Evolutionary conservation across 2,888 invertebrate species (phyloP), one percentile per base, ranked within the genome.

Genomic region (Anthrax anthrax): DNA sequence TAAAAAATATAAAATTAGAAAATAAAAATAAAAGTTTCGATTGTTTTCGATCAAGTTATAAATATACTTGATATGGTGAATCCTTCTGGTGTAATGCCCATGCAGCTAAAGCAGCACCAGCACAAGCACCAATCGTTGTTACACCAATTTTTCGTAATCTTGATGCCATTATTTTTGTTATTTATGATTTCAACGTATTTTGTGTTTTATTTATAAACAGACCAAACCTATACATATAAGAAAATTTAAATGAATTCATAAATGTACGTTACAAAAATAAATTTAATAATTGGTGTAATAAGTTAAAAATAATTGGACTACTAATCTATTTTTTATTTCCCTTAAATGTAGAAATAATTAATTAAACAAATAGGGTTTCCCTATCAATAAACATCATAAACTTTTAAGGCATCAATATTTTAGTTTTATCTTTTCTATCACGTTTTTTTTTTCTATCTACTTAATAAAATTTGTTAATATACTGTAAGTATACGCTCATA

Each of bases 61-160:
- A 23, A 36, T 19, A 49, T 52, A 60, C 63, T 53, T 57, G 55
- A 51, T 57, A 57, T 32, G 59, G 55, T 39, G 64, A 58, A 37
- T 60, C 61, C 52, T 61, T 60, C 41, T 56, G 56, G 53, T 66
- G 61, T 29, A 67, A 51, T 29, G 56, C 55, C 60, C 62, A 67
- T 40, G 63, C 55, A 36, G 68, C 64, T 47, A 67, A 47, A 12
- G 62, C 59, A 14, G 64, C 62, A 44, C 69, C 68, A 37, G 61
- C 58, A 47, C 62, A 61, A 43, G 64, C 67, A 47, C 67, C 64
- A 29, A 67, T 55, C 3, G 69, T 61, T 16, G 69, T 63, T 18
- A 69, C 57, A 49, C 67, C 63, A 48, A 67, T 54, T 58, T 66
- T 62, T 54, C 62, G 62, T 51, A 69, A 56, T 52, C 64, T 64